These are phyloP conservation scores for Cyrtonyx montezumae DNA, from an alignment of 2,113 vertebrate species.

Conservation along the genomic window DNA sequence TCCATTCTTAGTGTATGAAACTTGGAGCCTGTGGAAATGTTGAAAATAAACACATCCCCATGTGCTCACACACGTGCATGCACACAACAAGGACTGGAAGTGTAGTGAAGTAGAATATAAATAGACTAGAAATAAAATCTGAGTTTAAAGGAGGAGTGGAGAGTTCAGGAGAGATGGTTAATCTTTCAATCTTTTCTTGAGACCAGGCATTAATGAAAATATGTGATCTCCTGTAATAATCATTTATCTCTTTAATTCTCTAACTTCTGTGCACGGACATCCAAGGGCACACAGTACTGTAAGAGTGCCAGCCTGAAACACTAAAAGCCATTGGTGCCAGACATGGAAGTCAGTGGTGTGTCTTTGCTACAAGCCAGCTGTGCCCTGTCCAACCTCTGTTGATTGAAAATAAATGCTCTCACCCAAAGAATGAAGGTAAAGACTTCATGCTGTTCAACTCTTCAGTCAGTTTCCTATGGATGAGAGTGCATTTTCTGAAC, in stretches of 20 bases:
- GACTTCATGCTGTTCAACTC: background rate
- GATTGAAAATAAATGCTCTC: background rate
- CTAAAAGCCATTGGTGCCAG: background rate
- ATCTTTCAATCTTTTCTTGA: slow-evolving; percentile 5
- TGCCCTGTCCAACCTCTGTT: background rate
- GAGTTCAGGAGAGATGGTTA: background rate
- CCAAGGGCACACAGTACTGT: background rate
- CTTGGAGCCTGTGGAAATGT: background rate
- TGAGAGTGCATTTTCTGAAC: background rate
- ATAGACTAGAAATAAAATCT: background rate
- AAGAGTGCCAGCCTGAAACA: slow-evolving; percentile 24
- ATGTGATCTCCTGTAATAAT: slow-evolving; percentile 30
- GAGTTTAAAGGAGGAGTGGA: background rate
- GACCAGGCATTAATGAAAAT: slow-evolving; percentile 5
- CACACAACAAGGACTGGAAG: background rate
- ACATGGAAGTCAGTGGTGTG: background rate
- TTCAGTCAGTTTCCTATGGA: background rate
- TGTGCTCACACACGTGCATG: background rate
- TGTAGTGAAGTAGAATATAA: background rate
- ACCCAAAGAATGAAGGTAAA: background rate
- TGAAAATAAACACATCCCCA: background rate
- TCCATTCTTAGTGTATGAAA: background rate
- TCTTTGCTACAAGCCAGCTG: background rate
- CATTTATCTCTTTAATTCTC: slow-evolving; percentile 20
- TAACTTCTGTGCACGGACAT: background rate